Conservation (phyloP, 2,113 vertebrate species). For the Archilochus colubris region DNA sequence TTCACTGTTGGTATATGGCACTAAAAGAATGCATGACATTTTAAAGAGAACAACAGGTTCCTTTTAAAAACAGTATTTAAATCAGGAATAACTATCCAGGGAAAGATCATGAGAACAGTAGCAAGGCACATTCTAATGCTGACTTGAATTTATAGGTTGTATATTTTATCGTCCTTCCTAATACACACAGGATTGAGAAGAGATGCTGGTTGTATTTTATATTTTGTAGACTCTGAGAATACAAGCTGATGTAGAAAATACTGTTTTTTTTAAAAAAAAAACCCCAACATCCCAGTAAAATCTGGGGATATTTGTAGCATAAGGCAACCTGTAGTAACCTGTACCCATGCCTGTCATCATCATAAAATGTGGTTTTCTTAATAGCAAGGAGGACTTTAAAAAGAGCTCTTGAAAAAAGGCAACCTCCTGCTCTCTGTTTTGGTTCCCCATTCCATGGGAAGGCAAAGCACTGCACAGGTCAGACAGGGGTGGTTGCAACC, state of each 20-base stretch:
- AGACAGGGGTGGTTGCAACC: not conserved
- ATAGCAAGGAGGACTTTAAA: not conserved
- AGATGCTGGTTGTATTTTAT: not conserved
- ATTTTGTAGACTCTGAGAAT: not conserved
- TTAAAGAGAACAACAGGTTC: constrained; percentile 66
- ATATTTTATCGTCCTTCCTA: not conserved
- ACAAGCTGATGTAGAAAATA: not conserved
- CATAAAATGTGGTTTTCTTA: not conserved
- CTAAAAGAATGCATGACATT: constrained; percentile 65
- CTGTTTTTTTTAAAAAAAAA: not conserved
- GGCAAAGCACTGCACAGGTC: not conserved
- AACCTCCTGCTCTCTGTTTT: not conserved
- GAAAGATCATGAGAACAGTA: constrained; percentile 15
- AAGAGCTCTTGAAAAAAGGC: not conserved
- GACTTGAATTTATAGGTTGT: constrained; percentile 1
- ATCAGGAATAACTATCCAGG: not conserved
- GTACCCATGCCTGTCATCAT: not conserved
- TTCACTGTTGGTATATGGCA: constrained; percentile 38
- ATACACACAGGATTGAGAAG: not conserved
- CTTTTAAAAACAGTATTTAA: constrained; percentile 65
- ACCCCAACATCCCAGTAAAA: not conserved
- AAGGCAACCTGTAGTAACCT: not conserved
- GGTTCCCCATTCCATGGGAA: rapidly evolving
- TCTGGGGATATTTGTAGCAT: not conserved
- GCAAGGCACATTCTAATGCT: not conserved